Percentiles rank a stretch among this genome's conserved stretches.
These are phyloP conservation scores for Gandaritis pyraliata DNA, from an alignment of 2,888 invertebrate genomes.

Conservation along the genomic window DNA sequence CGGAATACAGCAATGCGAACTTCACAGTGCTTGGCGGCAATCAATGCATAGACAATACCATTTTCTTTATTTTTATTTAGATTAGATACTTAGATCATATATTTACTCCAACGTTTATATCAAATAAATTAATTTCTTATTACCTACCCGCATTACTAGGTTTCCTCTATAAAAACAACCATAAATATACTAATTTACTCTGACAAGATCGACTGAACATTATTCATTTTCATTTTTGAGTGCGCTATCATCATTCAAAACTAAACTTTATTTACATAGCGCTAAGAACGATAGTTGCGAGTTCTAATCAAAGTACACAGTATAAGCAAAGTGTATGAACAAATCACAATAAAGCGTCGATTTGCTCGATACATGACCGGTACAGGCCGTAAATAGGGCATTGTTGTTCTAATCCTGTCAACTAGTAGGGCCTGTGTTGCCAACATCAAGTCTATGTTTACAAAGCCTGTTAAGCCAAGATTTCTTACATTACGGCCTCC, in stretches of 20 bases:
- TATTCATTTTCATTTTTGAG: constrained; percentile 12
- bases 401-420: constrained; percentile 76
- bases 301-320: constrained; percentile 15
- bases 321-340: constrained; percentile 33
- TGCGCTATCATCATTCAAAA: constrained; percentile 2
- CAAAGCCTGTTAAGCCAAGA: neutral
- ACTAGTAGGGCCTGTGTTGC: constrained; percentile 62
- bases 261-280: neutral
- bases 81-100: too few relatives aligned
- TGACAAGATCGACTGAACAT: constrained; percentile 26
- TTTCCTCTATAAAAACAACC: constrained; percentile 28
- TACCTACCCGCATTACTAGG: constrained; percentile 28
- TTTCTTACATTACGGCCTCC: neutral
- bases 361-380: constrained; percentile 61
- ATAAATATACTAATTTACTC: constrained; percentile 32
- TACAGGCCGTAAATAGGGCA: constrained; percentile 65
- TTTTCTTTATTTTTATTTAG: too few relatives aligned
- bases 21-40: too few relatives aligned
- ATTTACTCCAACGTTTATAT: constrained; percentile 21
- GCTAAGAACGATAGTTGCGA: constrained; percentile 6
- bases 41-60: too few relatives aligned
- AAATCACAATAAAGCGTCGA: constrained; percentile 61
- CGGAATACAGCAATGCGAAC: too few relatives aligned
- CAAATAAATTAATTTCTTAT: too few relatives aligned
- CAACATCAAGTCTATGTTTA: constrained; percentile 29